Evolutionary conservation across 2,888 invertebrate species (phyloP).

Genomic region (Aradus depressus): DNA sequence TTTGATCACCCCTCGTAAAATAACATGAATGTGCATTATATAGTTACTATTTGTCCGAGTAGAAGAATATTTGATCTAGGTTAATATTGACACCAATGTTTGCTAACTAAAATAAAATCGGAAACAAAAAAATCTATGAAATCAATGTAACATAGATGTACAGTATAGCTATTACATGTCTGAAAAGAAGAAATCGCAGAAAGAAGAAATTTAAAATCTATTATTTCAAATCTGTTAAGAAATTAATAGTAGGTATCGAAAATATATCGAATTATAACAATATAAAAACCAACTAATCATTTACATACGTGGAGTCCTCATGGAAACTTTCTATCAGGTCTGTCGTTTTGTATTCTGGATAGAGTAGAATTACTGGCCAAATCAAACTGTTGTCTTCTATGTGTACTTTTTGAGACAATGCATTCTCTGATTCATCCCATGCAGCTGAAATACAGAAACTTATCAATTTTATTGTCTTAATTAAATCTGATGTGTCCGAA

Average conservation of each 20-base stretch:
- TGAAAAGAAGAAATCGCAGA: neutral
- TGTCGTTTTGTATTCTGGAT: constrained; percentile 76
- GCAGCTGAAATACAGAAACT: constrained; percentile 7
- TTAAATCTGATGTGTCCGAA: too few relatives aligned
- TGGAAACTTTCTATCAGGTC: constrained; percentile 76
- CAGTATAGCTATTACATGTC: too few relatives aligned
- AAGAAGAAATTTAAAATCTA: neutral
- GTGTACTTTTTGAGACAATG: constrained; percentile 41
- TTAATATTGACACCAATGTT: too few relatives aligned
- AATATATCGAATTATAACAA: constrained; percentile 9
- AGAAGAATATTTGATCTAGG: too few relatives aligned
- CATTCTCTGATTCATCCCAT: constrained; percentile 1
- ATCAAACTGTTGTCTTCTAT: constrained; percentile 48
- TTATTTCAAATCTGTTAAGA: neutral
- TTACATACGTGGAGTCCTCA: constrained; percentile 52
- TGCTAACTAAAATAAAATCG: too few relatives aligned
- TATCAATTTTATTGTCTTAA: too few relatives aligned
- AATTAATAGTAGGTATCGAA: constrained; percentile 8
- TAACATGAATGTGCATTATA: too few relatives aligned
- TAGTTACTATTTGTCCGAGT: too few relatives aligned
- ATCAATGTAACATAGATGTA: too few relatives aligned
- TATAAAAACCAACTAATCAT: constrained; percentile 21
- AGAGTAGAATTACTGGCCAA: constrained; percentile 83
- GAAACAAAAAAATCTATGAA: too few relatives aligned
- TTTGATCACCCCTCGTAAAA: too few relatives aligned